Evolutionary conservation across 1,140 invertebrate species (phyloP).

Genomic region (Orchestia grillus): DNA sequence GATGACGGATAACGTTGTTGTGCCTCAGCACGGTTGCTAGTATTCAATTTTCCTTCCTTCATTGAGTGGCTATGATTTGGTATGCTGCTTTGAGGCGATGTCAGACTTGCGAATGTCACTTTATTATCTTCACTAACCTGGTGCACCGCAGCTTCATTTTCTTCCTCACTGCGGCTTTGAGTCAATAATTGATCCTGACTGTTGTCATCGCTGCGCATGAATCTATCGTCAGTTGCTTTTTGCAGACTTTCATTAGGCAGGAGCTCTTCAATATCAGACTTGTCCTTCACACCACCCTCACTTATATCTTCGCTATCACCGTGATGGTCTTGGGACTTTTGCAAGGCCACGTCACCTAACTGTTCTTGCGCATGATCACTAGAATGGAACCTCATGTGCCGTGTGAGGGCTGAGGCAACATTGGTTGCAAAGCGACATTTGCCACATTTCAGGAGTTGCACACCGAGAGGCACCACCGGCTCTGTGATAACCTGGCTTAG

Average conservation of each 20-base stretch:
- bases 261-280: background rate
- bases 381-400: conserved; percentile 4
- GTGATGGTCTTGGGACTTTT: background rate
- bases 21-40: background rate
- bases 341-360: background rate
- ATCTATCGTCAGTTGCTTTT: background rate
- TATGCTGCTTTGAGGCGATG: background rate
- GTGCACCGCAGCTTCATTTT: background rate
- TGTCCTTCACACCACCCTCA: background rate
- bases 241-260: background rate
- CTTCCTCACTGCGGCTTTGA: background rate
- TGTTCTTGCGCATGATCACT: background rate
- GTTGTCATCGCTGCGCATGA: background rate
- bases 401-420: background rate
- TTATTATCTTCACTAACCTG: background rate
- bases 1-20: background rate
- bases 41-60: background rate
- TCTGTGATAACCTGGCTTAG: background rate
- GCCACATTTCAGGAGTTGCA: background rate
- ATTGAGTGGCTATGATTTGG: background rate
- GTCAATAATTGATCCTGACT: background rate
- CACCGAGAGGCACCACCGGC: background rate
- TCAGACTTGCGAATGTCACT: background rate
- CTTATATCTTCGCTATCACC: background rate
- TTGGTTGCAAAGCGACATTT: conserved; percentile 4